A percentile compares a stretch with the other conserved stretches of the same genome.
phyloP scores from a whole-genome alignment of 2,797 vertebrate species.

The Dendrocincla fuliginosa region DNA sequence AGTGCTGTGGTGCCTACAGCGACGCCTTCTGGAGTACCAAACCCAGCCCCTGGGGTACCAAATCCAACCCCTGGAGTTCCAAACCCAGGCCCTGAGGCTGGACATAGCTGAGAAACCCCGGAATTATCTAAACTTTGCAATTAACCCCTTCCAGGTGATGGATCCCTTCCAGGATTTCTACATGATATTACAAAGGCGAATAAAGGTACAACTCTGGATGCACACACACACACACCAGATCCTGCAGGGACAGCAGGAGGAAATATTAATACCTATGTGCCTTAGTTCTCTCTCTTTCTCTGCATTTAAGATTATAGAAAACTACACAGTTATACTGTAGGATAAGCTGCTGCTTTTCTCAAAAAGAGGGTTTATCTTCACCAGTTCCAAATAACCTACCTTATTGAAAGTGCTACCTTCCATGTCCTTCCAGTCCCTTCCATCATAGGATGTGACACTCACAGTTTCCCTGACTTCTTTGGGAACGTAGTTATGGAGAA shows the following conservation, averaged over 20 bases:
- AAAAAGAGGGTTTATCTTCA: neutral
- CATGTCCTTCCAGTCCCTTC: constrained; percentile 83
- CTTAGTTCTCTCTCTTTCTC: neutral
- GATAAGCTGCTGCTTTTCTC: neutral
- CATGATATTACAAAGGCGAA: neutral
- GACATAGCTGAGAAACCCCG: neutral
- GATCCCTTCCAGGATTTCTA: neutral
- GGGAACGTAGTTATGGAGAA: constrained; percentile 86
- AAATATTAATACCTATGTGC: neutral
- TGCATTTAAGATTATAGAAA: neutral
- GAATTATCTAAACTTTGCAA: neutral
- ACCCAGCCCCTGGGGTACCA: neutral
- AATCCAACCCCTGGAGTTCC: neutral
- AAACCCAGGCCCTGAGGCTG: neutral
- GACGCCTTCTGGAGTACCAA: accelerated
- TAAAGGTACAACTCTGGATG: neutral
- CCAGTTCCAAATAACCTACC: constrained; percentile 71
- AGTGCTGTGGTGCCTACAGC: neutral
- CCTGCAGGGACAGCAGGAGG: neutral
- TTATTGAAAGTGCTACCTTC: constrained; percentile 84
- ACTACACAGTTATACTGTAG: neutral
- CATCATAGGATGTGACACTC: constrained; percentile 83
- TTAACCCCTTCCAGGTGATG: neutral
- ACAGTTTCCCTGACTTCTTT: constrained; percentile 73
- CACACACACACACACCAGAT: neutral